These are phyloP conservation scores for Tyria jacobaeae DNA, from an alignment of 2,888 invertebrate genomes.

Conservation along the genomic window DNA sequence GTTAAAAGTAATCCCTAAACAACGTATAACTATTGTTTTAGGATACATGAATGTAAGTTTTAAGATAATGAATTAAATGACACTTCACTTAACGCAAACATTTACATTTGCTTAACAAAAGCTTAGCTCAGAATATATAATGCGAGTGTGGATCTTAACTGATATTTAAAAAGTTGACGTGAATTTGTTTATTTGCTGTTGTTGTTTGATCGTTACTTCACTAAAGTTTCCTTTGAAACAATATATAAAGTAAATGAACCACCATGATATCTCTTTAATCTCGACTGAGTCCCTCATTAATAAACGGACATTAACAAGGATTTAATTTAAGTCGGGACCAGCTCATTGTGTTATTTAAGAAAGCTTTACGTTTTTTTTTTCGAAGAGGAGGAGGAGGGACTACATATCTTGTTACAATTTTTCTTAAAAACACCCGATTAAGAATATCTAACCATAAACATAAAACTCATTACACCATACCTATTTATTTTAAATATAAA, in stretches of 20 bases:
- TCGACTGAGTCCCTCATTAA: background rate
- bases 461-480: background rate
- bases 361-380: background rate
- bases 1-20: too few relatives aligned
- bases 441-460: background rate
- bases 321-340: background rate
- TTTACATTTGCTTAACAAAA: too few relatives aligned
- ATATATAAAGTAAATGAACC: background rate
- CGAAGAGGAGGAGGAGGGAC: background rate
- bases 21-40: too few relatives aligned
- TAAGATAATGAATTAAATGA: too few relatives aligned
- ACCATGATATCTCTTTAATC: slow-evolving; percentile 3
- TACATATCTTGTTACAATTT: too few relatives aligned
- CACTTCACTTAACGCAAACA: too few relatives aligned
- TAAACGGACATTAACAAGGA: background rate
- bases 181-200: too few relatives aligned
- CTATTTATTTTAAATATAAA: slow-evolving; percentile 7
- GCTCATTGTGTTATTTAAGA: background rate
- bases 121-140: too few relatives aligned
- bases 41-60: too few relatives aligned
- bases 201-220: too few relatives aligned
- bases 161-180: too few relatives aligned
- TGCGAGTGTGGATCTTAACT: too few relatives aligned
- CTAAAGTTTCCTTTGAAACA: background rate
- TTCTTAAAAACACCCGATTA: background rate